Evolutionary conservation across 2,113 vertebrate species (phyloP).

Genomic region (Daphoenositta chrysoptera): DNA sequence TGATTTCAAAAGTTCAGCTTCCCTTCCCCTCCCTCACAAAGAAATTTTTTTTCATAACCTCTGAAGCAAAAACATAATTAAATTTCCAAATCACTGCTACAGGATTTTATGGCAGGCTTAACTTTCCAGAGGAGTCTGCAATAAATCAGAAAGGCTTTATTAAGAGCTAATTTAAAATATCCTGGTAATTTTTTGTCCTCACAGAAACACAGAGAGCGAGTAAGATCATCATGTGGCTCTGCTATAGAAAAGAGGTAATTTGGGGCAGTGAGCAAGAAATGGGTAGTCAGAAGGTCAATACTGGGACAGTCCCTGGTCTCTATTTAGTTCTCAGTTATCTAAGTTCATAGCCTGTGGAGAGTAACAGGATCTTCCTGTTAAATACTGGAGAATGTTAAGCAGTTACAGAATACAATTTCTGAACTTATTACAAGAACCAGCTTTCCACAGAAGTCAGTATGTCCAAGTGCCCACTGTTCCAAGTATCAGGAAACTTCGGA

Average conservation of each 20-base stretch:
- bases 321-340: neutral
- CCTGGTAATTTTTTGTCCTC: neutral
- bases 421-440: neutral
- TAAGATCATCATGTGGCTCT: neutral
- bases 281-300: neutral
- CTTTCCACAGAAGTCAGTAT: neutral
- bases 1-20: neutral
- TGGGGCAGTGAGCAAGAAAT: neutral
- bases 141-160: neutral
- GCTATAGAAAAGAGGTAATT: neutral
- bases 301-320: neutral
- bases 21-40: neutral
- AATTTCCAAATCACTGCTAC: neutral
- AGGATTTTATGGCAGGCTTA: neutral
- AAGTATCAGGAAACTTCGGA: neutral
- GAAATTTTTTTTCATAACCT: neutral
- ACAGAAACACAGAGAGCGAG: neutral
- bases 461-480: neutral
- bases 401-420: neutral
- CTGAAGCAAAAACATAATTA: neutral
- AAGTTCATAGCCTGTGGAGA: neutral
- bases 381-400: neutral
- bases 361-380: neutral
- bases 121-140: neutral
- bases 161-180: slow-evolving; percentile 3